phyloP scores from a whole-genome alignment of 2,888 invertebrate species.

The Orthosia gracilis region DNA sequence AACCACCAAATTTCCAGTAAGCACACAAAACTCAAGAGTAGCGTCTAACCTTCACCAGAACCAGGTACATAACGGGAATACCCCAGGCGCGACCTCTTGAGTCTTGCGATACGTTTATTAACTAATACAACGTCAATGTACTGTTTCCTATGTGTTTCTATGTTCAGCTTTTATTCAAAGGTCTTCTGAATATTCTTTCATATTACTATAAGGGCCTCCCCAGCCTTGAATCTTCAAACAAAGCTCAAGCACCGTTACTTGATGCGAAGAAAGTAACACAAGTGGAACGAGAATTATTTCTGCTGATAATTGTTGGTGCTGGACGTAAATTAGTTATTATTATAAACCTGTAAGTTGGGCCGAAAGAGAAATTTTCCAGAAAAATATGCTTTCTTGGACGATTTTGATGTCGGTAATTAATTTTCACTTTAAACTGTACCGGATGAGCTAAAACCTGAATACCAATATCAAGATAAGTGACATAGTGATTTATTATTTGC shows the following conservation, averaged over 20 bases:
- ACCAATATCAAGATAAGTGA: background rate
- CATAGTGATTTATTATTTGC: background rate
- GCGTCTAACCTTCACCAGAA: too few species aligned
- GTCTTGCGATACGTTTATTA: too few species aligned
- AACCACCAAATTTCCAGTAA: too few species aligned
- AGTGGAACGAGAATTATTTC: constrained; percentile 84
- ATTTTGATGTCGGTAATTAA: constrained; percentile 1
- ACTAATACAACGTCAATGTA: background rate
- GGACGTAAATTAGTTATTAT: constrained; percentile 74
- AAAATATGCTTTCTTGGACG: background rate
- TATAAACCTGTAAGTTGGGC: constrained; percentile 46
- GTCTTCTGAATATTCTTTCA: constrained; percentile 31
- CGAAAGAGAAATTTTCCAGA: constrained; percentile 47
- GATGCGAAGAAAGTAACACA: constrained; percentile 84
- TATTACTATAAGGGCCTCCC: constrained; percentile 46
- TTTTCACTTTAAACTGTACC: background rate
- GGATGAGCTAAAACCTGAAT: background rate
- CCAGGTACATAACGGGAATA: too few species aligned
- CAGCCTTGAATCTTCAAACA: constrained; percentile 78
- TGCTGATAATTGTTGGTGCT: constrained; percentile 83
- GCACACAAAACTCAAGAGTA: too few species aligned
- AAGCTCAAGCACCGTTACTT: constrained; percentile 83
- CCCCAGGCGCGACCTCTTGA: too few species aligned
- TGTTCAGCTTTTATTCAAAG: background rate
- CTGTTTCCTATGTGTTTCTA: background rate